Base-by-base conservation (phyloP, 1,140 invertebrate species). In the Ladona fulva region DNA sequence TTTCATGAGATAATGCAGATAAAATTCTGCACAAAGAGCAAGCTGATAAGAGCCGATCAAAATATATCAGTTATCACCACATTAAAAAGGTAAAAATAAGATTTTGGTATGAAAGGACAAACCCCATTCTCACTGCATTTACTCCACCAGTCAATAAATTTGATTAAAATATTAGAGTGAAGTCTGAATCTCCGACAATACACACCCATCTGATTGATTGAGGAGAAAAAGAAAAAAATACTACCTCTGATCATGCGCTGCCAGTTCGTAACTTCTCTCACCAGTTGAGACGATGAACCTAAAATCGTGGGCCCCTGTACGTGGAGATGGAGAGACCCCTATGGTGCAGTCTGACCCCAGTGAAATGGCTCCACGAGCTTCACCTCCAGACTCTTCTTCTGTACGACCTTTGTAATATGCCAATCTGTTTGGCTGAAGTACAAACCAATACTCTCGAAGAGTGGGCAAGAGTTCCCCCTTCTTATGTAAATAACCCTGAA, bases 391-490 rank as follows among this genome's bases (percentile, higher is more conserved):
- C 25, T 93, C 91, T 81, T 90, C 92, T 83, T 93, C 91, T 5
- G 90, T 88, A 8, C 89, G 89, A 81, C 88, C 89, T 84, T 92
- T 92, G 83, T 91, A 94, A 83, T 93, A 94, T 0, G 87, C 88
- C n/a, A 94, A 85, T 80, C 91, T 89, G 24, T 89, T 90, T 6
- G 92, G 92, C 78, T 90, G 89, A 7, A 95, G 84, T 1, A 94
- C 91, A 83, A 94, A 93, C 91, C 92, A 94, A 82, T 92, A 91
- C 79, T 93, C 92, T n/a, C 90, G 87, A 85, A 92, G 90, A 0
- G 90, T 92, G 12, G 91, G 92, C 76, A 94, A 84, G 8, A 93
- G 86, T 80, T 92, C 93, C 0, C 92, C 92, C 80, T 89, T 89
- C 83, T 93, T 94, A 80, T 89, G 87, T 52, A 94, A 85, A 81